Base-by-base conservation (phyloP, 2,797 vertebrate species). In the Arctocebus calabarensis region DNA sequence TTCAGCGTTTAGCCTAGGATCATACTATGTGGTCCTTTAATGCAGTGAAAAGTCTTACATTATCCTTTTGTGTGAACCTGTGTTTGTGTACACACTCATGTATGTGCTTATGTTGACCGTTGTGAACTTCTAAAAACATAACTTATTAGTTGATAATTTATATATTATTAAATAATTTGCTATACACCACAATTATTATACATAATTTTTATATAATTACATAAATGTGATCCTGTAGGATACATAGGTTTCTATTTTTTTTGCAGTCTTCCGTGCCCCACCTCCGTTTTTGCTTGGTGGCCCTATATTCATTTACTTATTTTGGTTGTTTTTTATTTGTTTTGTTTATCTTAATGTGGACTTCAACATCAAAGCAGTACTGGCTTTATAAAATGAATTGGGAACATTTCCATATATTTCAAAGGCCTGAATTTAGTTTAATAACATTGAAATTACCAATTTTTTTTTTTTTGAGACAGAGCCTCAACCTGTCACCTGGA, bases 361-460 rank as follows among this genome's bases (percentile, higher is more conserved):
- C 87, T 92, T 95, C 77, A 14, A 34, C 95, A n/a, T 91, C 59
- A 85, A 91, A 48, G 37, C 16, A 77, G 20, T 45, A 32, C 78
- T 90, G 27, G n/a, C 59, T 81, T 90, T 57, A 78, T 78, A 89
- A 87, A 88, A 66, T 29, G 9, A 88, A 90, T 73, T 57, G 4
- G 22, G 13, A 25, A n/a, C 64, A 71, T 90, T 95, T 66, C 62
- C 32, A 37, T 74, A 32, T 43, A 88, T 84, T 86, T 92, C 20
- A 85, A 89, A 91, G 66, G 13, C n/a, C 34, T 83, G 55, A 77
- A 82, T 83, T 91, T 93, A 52, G 64, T 77, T 88, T 82, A 59
- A 57, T 57, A 88, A 52, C 14, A 57, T 93, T 84, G 71, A 43
- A 84, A 81, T 81, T 83, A 20, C 29, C 62, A 66, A 23, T 91